Evolutionary conservation across 2,113 vertebrate genomes (phyloP).

Genomic region (Petrocephalus zakoni): DNA sequence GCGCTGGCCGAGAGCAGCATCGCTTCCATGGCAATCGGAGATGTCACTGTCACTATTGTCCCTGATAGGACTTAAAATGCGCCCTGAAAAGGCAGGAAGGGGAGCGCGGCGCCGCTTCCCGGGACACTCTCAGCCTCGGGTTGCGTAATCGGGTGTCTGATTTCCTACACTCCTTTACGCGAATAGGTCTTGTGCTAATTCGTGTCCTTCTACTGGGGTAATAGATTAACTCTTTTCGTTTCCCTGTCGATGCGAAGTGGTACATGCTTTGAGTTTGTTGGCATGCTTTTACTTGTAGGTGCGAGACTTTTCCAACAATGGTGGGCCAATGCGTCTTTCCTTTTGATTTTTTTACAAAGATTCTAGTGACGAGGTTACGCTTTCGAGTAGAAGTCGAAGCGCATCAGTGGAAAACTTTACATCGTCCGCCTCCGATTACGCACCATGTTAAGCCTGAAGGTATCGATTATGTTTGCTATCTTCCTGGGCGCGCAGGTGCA

Average conservation of each 20-base stretch:
- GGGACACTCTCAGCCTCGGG: slow-evolving; percentile 21
- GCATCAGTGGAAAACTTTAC: neutral
- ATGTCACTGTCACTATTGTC: slow-evolving; percentile 10
- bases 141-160: slow-evolving; percentile 36
- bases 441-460: neutral
- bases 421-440: neutral
- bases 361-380: neutral
- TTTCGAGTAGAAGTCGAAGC: neutral
- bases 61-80: neutral
- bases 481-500: neutral
- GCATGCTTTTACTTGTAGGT: neutral
- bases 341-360: neutral
- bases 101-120: neutral
- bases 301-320: neutral
- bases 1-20: neutral
- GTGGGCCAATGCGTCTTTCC: neutral
- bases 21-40: neutral
- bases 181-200: slow-evolving; percentile 31
- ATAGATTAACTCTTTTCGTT: slow-evolving; percentile 33
- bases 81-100: neutral
- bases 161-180: slow-evolving; percentile 24
- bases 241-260: slow-evolving; percentile 31
- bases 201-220: neutral
- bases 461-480: slow-evolving; percentile 38
- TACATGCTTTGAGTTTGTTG: slow-evolving; percentile 43